Base-by-base conservation (phyloP, 92 coral and sea anemone species). In the Umimayanthus chanpuru region DNA sequence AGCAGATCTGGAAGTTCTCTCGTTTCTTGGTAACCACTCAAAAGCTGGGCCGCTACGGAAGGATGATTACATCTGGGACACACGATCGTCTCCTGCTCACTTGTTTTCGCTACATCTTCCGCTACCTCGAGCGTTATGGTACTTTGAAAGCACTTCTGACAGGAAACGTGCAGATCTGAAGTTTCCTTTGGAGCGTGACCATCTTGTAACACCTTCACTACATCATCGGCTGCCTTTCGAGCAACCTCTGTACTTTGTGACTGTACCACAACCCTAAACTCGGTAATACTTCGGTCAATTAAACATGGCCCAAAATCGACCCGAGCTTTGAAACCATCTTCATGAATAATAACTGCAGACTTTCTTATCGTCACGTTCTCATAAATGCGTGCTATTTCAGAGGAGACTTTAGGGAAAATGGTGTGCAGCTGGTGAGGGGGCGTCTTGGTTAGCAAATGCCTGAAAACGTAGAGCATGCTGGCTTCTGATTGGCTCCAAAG, bases 231-330 rank as follows among this genome's bases (percentile, higher is more conserved):
- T 14, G 73, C 85, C 11, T 47, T 61, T 16, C 50, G 64, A 25
- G 91, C 83, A 12, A 58, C 32, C 25, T 41, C 80, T 21, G 79
- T 85, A 77, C 82, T 82, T 21, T 49, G 16, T n/a, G 92, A 78
- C 77, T 92, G 93, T 49, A 90, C 90, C 53, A 73, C 81, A 8
- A 94, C 66, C 25, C 96, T 91, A 30, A 92, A 49, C 88, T 94
- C 94, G 53, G 90, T 50, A 11, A 84, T 80, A 80, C 81, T 71
- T n/a, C 81, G 89, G 88, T 92, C 88, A 72, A 88, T 68, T 68
- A 85, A 82, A 81, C 93, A 94, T 21, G 96, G 96, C 26, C 94
- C 96, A 14, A 81, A 73, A 39, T 94, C 96, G 53, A 94, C 81
- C 25, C 96, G 94, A 23, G 41, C 86, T 71, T 92, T 87, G 38